Conservation (phyloP, 2,113 vertebrate species). For the Boulengeromyrus knoepffleri region DNA sequence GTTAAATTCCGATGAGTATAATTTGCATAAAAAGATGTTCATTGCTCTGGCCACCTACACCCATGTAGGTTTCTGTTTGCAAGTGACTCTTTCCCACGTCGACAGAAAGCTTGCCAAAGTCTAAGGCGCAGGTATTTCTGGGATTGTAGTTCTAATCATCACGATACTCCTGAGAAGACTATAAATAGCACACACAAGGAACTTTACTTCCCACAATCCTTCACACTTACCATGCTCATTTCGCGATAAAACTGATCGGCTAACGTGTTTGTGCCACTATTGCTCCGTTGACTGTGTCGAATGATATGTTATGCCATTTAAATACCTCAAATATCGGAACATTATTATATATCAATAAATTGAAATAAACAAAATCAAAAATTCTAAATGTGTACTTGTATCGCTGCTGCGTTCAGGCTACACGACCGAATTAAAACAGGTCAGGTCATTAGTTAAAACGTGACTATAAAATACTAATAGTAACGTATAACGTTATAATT, state of each 20-base stretch:
- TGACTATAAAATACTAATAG: neutral
- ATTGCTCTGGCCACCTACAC: slow-evolving; percentile 30
- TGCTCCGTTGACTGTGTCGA: neutral
- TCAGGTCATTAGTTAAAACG: neutral
- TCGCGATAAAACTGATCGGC: neutral
- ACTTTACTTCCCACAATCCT: slow-evolving; percentile 19
- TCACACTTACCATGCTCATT: neutral
- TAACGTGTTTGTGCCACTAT: neutral
- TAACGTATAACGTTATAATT: neutral
- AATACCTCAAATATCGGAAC: neutral
- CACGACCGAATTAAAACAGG: neutral
- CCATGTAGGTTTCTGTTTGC: slow-evolving; percentile 50
- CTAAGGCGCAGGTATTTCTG: slow-evolving; percentile 46
- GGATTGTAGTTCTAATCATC: slow-evolving; percentile 56
- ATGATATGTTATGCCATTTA: neutral
- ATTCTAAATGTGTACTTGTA: neutral
- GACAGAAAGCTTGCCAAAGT: slow-evolving; percentile 61
- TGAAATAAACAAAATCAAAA: neutral
- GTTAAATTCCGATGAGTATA: slow-evolving; percentile 30
- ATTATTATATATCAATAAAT: neutral
- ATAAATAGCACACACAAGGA: neutral
- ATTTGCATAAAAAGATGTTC: slow-evolving; percentile 45
- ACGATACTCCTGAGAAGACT: neutral
- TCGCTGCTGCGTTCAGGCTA: neutral
- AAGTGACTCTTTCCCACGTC: slow-evolving; percentile 65